phyloP scores from a whole-genome alignment of 2,113 vertebrate genomes.

The Pelecanus crispus region DNA sequence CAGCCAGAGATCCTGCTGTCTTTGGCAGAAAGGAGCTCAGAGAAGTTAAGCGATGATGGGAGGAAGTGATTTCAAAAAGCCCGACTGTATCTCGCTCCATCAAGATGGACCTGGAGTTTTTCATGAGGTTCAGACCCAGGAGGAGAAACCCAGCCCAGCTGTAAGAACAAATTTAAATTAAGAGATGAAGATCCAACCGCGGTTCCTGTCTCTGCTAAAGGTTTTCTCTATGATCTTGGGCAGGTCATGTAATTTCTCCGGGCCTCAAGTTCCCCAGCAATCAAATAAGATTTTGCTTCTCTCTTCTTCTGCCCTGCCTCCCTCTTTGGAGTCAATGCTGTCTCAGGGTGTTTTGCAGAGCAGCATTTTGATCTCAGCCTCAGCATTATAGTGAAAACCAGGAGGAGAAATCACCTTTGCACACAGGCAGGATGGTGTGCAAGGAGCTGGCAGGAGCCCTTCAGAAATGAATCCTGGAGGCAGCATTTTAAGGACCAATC shows the following conservation, averaged over 20 bases:
- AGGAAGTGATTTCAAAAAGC: not conserved
- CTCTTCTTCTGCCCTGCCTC: not conserved
- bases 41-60: not conserved
- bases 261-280: not conserved
- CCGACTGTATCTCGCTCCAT: accelerated
- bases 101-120: not conserved
- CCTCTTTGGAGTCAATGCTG: accelerated
- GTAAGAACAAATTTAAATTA: not conserved
- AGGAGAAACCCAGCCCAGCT: not conserved
- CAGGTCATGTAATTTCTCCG: not conserved
- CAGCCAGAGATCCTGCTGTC: not conserved
- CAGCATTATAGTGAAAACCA: accelerated
- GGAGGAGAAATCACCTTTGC: not conserved
- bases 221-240: not conserved
- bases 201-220: not conserved
- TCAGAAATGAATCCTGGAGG: not conserved
- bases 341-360: not conserved
- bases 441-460: not conserved
- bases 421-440: accelerated
- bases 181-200: not conserved
- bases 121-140: not conserved
- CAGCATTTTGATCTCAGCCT: not conserved
- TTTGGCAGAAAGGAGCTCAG: not conserved
- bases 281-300: not conserved
- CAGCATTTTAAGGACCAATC: not conserved